Percentiles rank a stretch among this genome's conserved stretches.
These are phyloP conservation scores for Galeopterus variegatus DNA, from an alignment of 2,113 vertebrate genomes.

Conservation along the genomic window DNA sequence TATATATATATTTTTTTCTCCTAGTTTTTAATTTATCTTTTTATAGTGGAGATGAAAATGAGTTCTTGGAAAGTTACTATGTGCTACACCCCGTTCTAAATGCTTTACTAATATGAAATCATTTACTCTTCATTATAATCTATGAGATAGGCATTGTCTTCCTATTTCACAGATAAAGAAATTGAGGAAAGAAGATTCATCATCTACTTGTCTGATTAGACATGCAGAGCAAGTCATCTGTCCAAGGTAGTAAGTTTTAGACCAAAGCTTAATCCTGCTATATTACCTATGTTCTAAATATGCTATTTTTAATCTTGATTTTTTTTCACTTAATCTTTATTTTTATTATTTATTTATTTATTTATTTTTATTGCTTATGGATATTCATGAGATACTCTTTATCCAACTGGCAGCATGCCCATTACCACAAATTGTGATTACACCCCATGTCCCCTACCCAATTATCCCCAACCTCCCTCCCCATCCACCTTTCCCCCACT, in stretches of 20 bases:
- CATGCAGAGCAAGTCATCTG: neutral
- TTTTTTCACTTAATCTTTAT: neutral
- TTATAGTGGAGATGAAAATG: neutral
- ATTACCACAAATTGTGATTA: no score
- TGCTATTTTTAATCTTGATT: constrained; percentile 17
- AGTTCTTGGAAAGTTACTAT: neutral
- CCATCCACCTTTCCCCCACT: no score
- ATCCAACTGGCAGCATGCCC: no score
- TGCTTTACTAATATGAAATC: neutral
- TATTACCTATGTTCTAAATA: neutral
- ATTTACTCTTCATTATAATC: neutral
- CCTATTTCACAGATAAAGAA: constrained; percentile 1
- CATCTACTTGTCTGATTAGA: neutral
- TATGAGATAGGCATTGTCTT: neutral
- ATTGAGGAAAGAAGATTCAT: neutral
- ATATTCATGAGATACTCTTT: no score
- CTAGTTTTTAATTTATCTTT: neutral
- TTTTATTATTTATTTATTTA: no score
- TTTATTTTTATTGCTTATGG: no score
- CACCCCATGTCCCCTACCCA: no score
- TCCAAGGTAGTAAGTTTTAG: neutral
- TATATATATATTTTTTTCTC: neutral
- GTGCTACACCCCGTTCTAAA: neutral
- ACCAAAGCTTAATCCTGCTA: neutral
- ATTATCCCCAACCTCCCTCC: no score